Conservation (phyloP, 2,888 invertebrate genomes). For the Agonopterix alstromeriana region DNA sequence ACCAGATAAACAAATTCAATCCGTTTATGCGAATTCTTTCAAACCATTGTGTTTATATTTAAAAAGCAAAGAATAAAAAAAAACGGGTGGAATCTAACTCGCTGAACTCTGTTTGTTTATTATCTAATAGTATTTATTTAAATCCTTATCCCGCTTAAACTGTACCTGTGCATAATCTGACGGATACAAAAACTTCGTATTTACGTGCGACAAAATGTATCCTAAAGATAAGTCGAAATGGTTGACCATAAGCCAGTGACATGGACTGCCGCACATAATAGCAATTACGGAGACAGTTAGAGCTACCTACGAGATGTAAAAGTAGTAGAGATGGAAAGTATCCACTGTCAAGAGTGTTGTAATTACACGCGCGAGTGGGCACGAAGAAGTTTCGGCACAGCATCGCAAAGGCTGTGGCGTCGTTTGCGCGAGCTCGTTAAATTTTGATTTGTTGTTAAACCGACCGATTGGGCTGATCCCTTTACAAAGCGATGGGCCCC, state of each 20-base stretch:
- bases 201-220: constrained; percentile 56
- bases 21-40: constrained; percentile 54
- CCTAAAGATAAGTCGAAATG: constrained; percentile 42
- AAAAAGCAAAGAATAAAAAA: constrained; percentile 28
- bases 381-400: constrained; percentile 33
- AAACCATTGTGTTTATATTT: constrained; percentile 43
- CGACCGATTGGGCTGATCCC: constrained; percentile 59
- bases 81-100: constrained; percentile 31
- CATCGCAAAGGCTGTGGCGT: constrained; percentile 31
- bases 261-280: not conserved
- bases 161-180: constrained; percentile 60
- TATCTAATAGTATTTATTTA: constrained; percentile 69
- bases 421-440: constrained; percentile 68
- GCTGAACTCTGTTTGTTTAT: constrained; percentile 59
- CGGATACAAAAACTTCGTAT: constrained; percentile 44
- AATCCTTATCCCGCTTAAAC: constrained; percentile 62
- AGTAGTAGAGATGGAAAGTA: constrained; percentile 12
- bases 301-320: not conserved
- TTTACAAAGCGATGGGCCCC: constrained; percentile 44
- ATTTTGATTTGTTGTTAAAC: constrained; percentile 74
- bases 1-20: constrained; percentile 57
- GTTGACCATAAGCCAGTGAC: constrained; percentile 24
- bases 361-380: constrained; percentile 63
- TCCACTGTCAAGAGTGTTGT: constrained; percentile 34
- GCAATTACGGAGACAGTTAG: not conserved